A percentile compares a stretch with the other conserved stretches of the same genome.
Evolutionary conservation across 2,113 vertebrate species (phyloP).

Genomic region (Ceratotherium simum): DNA sequence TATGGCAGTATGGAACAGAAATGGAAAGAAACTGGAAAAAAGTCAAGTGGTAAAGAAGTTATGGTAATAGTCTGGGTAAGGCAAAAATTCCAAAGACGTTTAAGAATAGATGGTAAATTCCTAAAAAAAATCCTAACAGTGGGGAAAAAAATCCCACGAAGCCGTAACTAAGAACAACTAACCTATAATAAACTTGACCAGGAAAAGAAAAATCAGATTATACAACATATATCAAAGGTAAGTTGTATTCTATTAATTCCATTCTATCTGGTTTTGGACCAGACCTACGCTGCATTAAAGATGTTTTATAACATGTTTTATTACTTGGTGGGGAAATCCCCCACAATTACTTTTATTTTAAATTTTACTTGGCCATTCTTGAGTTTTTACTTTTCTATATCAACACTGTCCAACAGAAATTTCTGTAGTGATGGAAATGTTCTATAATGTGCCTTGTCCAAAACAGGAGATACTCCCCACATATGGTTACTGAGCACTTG

Average conservation of each 20-base stretch:
- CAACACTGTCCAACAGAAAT: background rate
- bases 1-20: background rate
- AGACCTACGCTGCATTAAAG: background rate
- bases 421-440: background rate
- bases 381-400: background rate
- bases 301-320: background rate
- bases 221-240: background rate
- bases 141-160: background rate
- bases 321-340: background rate
- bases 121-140: background rate
- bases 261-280: background rate
- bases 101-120: background rate
- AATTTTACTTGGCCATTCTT: background rate
- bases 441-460: background rate
- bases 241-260: background rate
- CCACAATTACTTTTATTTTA: background rate
- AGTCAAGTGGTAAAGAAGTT: slow-evolving; percentile 18
- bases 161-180: background rate
- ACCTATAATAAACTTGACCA: background rate
- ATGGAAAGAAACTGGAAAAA: background rate
- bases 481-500: background rate
- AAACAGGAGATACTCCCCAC: background rate
- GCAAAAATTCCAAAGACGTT: background rate
- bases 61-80: background rate
- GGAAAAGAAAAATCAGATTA: background rate